Evolutionary conservation across 2,888 invertebrate genomes (phyloP), one percentile per base, ranked within the genome.

Genomic region (Fragum whitleyi): DNA sequence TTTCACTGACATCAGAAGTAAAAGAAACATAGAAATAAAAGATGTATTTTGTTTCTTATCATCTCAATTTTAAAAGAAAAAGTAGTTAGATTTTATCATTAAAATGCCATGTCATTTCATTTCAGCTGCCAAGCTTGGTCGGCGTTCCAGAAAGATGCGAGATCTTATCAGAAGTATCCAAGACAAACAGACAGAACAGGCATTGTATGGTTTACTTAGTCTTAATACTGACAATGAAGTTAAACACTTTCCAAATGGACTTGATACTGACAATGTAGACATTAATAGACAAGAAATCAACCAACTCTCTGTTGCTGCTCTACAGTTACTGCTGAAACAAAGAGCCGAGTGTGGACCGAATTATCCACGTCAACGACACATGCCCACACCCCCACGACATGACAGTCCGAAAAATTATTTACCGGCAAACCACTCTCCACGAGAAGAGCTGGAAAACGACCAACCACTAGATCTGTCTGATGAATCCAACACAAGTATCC

Each of bases 101-200:
- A 36, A 9, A 36, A 36, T 36, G 5, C 32, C 32, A 36, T 36
- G 5, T 14, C 16, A 9, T 61, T 7, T 69, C 32, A 74, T 84
- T 87, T 73, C 79, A 86, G 94, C 94, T 84, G 94, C 94, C 32
- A 94, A 94, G 74, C 88, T 94, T 59, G 94, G 94, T 26, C 88
- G 94, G 5, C 89, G 93, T n/a, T 92, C 92, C 2, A 84, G 93
- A 51, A 92, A 93, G 82, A 93, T 93, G 93, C 86, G 93, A 39
- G 93, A 93, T 73, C 90, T 93, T 90, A 93, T 94, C 53, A 89
- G 92, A 26, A 93, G 91, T 69, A 93, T 94, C 51, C 93, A 93
- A 80, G 93, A 93, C 87, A 91, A 92, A 2, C 93, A 93, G 87
- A 94, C 93, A 42, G 93, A 93, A 53, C 93, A 93, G 85, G 94